Evolutionary conservation across 2,888 invertebrate species (phyloP), one percentile per base, ranked within the genome.

Genomic region (Synergus itoensis): DNA sequence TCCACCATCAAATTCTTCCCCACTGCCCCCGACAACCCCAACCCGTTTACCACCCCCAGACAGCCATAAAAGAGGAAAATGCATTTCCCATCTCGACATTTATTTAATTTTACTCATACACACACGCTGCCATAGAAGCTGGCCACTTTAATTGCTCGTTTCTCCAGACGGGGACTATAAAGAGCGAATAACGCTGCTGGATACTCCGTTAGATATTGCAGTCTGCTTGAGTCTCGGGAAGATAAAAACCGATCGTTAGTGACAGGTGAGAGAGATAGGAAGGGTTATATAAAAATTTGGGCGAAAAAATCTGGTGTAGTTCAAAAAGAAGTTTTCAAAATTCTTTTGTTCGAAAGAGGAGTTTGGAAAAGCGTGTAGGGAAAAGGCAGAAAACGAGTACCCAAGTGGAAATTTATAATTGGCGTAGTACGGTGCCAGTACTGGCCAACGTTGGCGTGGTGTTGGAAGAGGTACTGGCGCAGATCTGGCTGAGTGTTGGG

Each of bases 81-180:
- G 83, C 84, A 82, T 83, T 83, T 84, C 80, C 83, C 82, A 82
- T 82, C 81, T 79, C 83, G 81, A 82, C 82, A 80, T 83, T 84
- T 82, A 83, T 84, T 83, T 84, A 83, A 84, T 84, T 84, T 84
- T 80, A 82, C 84, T 79, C 81, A 81, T 82, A 80, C 80, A 81
- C 77, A 81, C 80, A 48, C 82, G 78, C 76, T 84, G 76, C 73
- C 79, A 79, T 81, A 79, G 80, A 81, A 81, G 80, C 82, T 82
- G 84, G 82, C 82, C 81, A 81, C 82, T 84, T 84, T 82, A 84
- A 84, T 84, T 84, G 84, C 84, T 80, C 84, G 82, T 84, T 84
- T 82, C 84, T 81, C 82, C 64, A 84, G 84, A 84, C 84, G 73
- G 79, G 81, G 63, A 80, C 80, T 81, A 82, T 80, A 82, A 81